Evolutionary conservation across 2,797 vertebrate species (phyloP).

Genomic region (Trematomus bernacchii): DNA sequence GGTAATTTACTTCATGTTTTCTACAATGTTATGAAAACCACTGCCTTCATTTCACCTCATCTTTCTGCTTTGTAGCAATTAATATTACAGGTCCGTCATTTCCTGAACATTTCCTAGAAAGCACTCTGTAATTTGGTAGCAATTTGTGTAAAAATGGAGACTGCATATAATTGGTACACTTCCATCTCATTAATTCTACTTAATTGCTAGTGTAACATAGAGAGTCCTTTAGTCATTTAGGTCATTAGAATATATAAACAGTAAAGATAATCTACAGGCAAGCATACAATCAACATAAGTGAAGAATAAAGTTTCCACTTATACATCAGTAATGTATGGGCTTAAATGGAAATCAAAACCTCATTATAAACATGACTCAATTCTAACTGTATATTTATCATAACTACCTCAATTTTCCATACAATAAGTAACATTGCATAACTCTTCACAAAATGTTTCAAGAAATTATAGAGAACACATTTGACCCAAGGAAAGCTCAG

Average conservation of each 20-base stretch:
- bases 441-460: neutral
- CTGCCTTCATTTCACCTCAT: neutral
- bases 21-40: neutral
- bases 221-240: constrained; percentile 11
- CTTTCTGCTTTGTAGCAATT: neutral
- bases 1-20: neutral
- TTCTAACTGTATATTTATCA: neutral
- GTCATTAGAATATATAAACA: constrained; percentile 17
- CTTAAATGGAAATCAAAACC: constrained; percentile 17
- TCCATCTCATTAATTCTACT: constrained; percentile 22
- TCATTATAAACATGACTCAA: neutral
- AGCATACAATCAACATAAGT: neutral
- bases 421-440: neutral
- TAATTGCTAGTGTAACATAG: constrained; percentile 20
- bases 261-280: constrained; percentile 1
- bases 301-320: neutral
- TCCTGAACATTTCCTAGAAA: neutral
- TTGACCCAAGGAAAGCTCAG: neutral
- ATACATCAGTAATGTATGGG: neutral
- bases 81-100: neutral
- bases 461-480: neutral
- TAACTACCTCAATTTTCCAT: neutral
- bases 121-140: constrained; percentile 8
- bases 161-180: constrained; percentile 22
- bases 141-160: constrained; percentile 19